A percentile compares a stretch with the other conserved stretches of the same genome.
Conservation (phyloP, 23 tunicate genomes). For the Halocynthia roretzi region DNA sequence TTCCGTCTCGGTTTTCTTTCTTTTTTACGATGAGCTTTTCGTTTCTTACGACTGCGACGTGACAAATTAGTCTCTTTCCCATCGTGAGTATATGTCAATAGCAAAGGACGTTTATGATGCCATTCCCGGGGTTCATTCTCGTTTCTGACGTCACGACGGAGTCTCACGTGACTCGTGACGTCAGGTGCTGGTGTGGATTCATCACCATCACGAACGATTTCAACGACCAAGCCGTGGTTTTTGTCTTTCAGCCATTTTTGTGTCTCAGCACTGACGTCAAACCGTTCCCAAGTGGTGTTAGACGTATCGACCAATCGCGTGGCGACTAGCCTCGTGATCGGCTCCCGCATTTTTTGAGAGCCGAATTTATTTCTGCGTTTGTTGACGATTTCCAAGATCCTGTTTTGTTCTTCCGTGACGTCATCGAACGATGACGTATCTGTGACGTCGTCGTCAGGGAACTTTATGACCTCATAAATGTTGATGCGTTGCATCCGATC, state of each 20-base stretch:
- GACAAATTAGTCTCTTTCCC: conserved; percentile 54
- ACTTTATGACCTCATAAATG: conserved; percentile 61
- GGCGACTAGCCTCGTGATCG: conserved; percentile 63
- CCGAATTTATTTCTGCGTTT: conserved; percentile 15
- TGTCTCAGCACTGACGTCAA: conserved; percentile 57
- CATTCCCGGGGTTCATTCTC: conserved; percentile 45
- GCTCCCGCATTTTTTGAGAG: neutral
- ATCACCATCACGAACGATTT: conserved; percentile 35
- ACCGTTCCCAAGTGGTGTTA: conserved; percentile 87
- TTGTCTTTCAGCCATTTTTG: conserved; percentile 45
- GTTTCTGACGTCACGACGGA: conserved; percentile 44
- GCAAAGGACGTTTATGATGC: conserved; percentile 51
- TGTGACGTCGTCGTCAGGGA: conserved; percentile 18
- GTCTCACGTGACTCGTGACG: conserved; percentile 50
- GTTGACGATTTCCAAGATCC: conserved; percentile 6
- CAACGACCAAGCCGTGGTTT: conserved; percentile 77
- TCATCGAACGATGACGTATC: neutral
- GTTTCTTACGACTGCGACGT: conserved; percentile 9
- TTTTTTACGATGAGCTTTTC: conserved; percentile 20
- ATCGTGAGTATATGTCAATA: conserved; percentile 76
- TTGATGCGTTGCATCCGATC: conserved; percentile 55
- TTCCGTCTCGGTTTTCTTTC: conserved; percentile 28
- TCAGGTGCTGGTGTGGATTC: conserved; percentile 16
- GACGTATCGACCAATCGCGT: conserved; percentile 58
- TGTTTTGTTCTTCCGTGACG: conserved; percentile 12